Evolutionary conservation across 1,140 invertebrate genomes (phyloP).

Genomic region (Halictus rubicundus): DNA sequence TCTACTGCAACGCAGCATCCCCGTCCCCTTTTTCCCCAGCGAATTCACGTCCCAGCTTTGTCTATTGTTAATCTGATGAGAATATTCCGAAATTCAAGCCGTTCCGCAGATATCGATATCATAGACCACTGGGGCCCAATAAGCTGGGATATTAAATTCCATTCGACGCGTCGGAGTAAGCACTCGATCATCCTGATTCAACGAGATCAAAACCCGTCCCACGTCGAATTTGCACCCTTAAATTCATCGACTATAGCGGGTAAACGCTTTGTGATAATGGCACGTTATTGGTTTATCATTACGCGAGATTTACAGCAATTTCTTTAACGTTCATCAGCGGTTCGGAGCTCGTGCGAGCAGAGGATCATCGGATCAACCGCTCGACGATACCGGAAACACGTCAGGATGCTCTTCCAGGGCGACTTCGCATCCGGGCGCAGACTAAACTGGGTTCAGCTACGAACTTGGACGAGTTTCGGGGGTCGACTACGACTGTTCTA

Average conservation of each 20-base stretch:
- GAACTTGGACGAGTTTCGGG: slow-evolving; percentile 9
- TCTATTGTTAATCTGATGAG: no score
- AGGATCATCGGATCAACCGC: neutral
- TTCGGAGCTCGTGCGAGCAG: no score
- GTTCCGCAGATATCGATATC: neutral
- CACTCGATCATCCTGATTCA: no score
- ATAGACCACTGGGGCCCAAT: neutral
- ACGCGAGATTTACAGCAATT: no score
- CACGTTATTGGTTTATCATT: no score
- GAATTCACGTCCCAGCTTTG: no score
- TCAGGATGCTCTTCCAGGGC: neutral
- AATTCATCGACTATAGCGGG: no score
- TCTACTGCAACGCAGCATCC: no score
- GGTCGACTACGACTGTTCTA: slow-evolving; percentile 26
- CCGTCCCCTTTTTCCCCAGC: no score
- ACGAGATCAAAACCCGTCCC: no score
- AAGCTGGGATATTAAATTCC: neutral
- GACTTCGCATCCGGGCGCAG: slow-evolving; percentile 26
- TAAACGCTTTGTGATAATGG: no score
- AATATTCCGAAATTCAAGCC: neutral
- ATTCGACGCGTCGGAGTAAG: neutral
- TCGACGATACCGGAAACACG: neutral
- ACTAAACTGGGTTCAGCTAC: slow-evolving; percentile 13
- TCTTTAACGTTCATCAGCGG: neutral
- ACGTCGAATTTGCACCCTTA: neutral